phyloP scores from a whole-genome alignment of 2,888 invertebrate genomes.

The Oscheius myriophilus region DNA sequence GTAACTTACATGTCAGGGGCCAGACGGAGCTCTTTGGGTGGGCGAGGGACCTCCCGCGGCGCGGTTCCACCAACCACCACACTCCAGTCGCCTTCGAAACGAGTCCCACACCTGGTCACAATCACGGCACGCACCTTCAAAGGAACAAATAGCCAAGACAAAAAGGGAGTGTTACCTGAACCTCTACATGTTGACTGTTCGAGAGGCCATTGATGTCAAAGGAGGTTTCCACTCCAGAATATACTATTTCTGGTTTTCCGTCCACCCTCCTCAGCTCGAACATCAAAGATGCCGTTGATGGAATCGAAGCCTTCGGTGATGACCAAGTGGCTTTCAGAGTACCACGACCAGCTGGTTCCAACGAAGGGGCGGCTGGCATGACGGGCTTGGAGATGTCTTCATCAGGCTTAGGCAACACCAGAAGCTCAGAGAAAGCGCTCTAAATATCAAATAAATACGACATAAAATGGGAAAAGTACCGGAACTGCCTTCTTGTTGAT shows the following conservation, averaged over 20 bases:
- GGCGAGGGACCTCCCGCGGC: conserved; percentile 32
- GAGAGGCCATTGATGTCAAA: conserved; percentile 30
- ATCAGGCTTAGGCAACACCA: conserved; percentile 22
- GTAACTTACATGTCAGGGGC: conserved; percentile 24
- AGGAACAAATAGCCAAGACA: too few relatives aligned
- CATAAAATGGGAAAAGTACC: neutral
- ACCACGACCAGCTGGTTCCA: conserved; percentile 5
- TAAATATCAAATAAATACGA: conserved; percentile 1
- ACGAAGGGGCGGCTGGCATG: conserved; percentile 16
- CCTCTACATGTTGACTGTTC: conserved; percentile 31
- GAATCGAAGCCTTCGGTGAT: conserved; percentile 9
- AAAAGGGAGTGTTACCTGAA: conserved; percentile 22
- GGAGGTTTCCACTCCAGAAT: conserved; percentile 33
- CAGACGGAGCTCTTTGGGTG: conserved; percentile 28
- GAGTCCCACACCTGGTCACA: conserved; percentile 7
- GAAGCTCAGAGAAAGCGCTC: conserved; percentile 35
- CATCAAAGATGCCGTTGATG: conserved; percentile 27
- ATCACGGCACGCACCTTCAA: conserved; percentile 27
- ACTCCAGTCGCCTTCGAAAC: conserved; percentile 32
- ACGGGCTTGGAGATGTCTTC: conserved; percentile 24
- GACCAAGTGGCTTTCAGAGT: conserved; percentile 24
- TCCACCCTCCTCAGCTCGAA: conserved; percentile 36
- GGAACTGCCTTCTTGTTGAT: conserved; percentile 32
- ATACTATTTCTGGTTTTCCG: conserved; percentile 30
- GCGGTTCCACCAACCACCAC: conserved; percentile 17